A percentile compares a stretch with the other conserved stretches of the same genome.
These are phyloP conservation scores for Drosophila merina DNA, from an alignment of 2,888 invertebrate species.

Conservation along the genomic window DNA sequence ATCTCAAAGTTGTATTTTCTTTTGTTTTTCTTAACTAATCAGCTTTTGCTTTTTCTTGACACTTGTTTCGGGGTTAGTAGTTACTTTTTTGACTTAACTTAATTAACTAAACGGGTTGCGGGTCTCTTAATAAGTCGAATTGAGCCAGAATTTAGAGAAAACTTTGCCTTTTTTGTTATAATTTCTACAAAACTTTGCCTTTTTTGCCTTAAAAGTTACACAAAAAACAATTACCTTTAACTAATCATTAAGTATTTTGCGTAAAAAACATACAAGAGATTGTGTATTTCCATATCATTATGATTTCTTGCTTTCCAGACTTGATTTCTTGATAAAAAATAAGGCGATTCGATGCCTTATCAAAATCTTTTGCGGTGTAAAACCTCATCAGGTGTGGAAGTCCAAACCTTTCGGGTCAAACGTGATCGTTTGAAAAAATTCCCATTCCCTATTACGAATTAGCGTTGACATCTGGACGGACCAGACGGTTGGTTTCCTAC, in stretches of 20 bases:
- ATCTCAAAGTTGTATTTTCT: not conserved
- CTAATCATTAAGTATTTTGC: not conserved
- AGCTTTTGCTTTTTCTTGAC: constrained; percentile 5
- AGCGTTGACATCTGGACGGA: constrained; percentile 22
- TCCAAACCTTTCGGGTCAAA: constrained; percentile 19
- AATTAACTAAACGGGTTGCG: constrained; percentile 24
- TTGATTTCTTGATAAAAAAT: not conserved
- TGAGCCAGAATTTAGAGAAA: constrained; percentile 20
- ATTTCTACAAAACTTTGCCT: not conserved
- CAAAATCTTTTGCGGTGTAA: constrained; percentile 5
- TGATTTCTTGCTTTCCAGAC: not conserved
- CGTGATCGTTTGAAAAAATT: constrained; percentile 28
- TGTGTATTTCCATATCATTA: not conserved
- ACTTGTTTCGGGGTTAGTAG: constrained; percentile 48
- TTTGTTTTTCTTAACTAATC: not conserved
- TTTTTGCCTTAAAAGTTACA: not conserved
- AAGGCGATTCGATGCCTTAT: not conserved
- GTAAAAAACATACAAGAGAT: not conserved
- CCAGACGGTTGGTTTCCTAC: constrained; percentile 12
- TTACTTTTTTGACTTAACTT: constrained; percentile 21
- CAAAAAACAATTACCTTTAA: not conserved
- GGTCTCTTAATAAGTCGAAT: constrained; percentile 53
- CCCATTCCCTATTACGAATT: constrained; percentile 1
- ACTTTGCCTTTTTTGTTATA: not conserved
- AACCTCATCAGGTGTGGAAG: constrained; percentile 17